Conservation (phyloP, 2,113 vertebrate genomes). For the Greenwoodochromis staneri region DNA sequence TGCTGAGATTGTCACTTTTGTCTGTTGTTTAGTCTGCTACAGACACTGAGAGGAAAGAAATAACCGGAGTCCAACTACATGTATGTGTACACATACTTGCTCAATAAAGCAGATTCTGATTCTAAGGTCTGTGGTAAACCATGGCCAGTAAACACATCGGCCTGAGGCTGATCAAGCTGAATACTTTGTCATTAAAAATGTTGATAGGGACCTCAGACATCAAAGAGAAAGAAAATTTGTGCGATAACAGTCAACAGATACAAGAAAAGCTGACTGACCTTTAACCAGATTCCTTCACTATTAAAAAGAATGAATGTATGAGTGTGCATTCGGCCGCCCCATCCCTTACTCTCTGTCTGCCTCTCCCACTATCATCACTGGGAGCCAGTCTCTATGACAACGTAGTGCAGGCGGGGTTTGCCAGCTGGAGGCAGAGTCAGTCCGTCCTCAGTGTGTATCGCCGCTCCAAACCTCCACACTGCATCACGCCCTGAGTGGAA, state of each 20-base stretch:
- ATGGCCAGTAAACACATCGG: neutral
- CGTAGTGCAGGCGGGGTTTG: conserved; percentile 55
- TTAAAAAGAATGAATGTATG: neutral
- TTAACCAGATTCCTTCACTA: neutral
- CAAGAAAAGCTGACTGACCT: neutral
- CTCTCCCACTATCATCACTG: neutral
- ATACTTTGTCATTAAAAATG: neutral
- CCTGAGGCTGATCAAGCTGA: neutral
- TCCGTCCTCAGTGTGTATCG: conserved; percentile 44
- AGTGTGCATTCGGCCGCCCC: neutral
- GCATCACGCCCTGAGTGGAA: conserved; percentile 56
- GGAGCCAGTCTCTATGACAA: conserved; percentile 65
- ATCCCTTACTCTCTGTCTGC: neutral
- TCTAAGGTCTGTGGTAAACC: neutral
- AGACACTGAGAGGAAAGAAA: neutral
- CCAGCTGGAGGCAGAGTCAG: conserved; percentile 22
- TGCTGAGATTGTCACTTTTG: neutral
- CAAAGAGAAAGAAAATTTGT: neutral
- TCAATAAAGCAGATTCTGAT: neutral
- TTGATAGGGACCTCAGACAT: neutral
- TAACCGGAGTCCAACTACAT: neutral
- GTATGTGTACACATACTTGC: neutral
- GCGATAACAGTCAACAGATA: neutral
- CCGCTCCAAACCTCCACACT: conserved; percentile 1
- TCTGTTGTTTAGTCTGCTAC: neutral